Percentiles rank a stretch among this genome's conserved stretches.
These are phyloP conservation scores for Sebastes aleutianus DNA, from an alignment of 2,797 vertebrate genomes.

Conservation along the genomic window DNA sequence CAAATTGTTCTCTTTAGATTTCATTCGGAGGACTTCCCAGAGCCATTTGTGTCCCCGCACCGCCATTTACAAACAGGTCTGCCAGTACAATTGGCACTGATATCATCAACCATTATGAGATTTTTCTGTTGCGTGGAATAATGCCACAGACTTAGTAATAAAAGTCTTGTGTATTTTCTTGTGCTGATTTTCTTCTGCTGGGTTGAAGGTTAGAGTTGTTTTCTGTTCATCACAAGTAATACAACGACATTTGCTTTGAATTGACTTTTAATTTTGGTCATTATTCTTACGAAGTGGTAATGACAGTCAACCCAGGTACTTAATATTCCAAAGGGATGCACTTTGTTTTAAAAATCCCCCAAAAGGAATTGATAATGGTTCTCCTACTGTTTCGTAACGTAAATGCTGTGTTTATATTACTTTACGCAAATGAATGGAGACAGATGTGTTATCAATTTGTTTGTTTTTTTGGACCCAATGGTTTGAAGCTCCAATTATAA, in stretches of 20 bases:
- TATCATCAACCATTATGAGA: conserved; percentile 19
- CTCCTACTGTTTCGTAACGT: not conserved
- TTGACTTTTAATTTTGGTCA: not conserved
- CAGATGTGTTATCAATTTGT: not conserved
- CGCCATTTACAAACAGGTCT: conserved; percentile 34
- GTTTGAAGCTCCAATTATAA: not conserved
- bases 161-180: not conserved
- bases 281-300: not conserved
- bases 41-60: conserved; percentile 13
- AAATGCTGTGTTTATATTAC: conserved; percentile 2
- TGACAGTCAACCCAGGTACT: not conserved
- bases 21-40: conserved; percentile 29
- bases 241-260: not conserved
- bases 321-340: not conserved
- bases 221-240: not conserved
- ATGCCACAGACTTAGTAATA: not conserved
- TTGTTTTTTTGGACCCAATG: conserved; percentile 14
- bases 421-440: conserved; percentile 1
- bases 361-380: conserved; percentile 1
- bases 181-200: not conserved
- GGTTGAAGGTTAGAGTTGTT: not conserved
- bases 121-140: conserved; percentile 24
- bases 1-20: conserved; percentile 42
- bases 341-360: not conserved
- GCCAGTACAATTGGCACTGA: conserved; percentile 18